A percentile compares a stretch with the other conserved stretches of the same genome.
Evolutionary conservation across 2,797 vertebrate genomes (phyloP).

Genomic region (Setipinna tenuifilis): DNA sequence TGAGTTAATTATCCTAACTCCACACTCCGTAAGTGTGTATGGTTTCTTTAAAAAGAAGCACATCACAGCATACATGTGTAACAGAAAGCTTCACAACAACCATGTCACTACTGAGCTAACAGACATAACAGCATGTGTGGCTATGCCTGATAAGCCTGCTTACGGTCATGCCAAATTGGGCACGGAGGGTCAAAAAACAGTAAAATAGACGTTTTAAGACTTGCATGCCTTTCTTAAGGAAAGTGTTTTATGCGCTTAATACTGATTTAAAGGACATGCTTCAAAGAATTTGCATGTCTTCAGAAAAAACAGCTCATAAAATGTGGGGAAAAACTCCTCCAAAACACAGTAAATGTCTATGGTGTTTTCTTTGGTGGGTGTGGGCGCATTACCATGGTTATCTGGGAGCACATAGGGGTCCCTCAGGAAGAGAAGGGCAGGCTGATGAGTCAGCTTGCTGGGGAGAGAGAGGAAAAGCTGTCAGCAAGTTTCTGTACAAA

Average conservation of each 20-base stretch:
- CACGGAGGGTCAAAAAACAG: neutral
- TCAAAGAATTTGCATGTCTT: neutral
- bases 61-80: neutral
- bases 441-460: constrained; percentile 99
- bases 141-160: neutral
- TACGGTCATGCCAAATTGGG: neutral
- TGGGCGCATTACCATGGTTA: constrained; percentile 83
- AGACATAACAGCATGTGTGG: neutral
- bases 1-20: neutral
- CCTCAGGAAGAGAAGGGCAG: constrained; percentile 92
- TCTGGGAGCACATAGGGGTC: constrained; percentile 95
- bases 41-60: neutral
- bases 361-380: neutral
- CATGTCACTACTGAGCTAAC: neutral
- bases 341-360: neutral
- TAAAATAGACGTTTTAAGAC: neutral
- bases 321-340: neutral
- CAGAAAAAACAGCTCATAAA: neutral
- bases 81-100: neutral
- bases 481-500: neutral
- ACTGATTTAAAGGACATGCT: neutral
- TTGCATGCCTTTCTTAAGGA: neutral
- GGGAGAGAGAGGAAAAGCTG: constrained; percentile 50
- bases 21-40: neutral
- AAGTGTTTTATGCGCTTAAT: neutral